Conservation (phyloP, 2,113 vertebrate species). For the Eclectus roratus region DNA sequence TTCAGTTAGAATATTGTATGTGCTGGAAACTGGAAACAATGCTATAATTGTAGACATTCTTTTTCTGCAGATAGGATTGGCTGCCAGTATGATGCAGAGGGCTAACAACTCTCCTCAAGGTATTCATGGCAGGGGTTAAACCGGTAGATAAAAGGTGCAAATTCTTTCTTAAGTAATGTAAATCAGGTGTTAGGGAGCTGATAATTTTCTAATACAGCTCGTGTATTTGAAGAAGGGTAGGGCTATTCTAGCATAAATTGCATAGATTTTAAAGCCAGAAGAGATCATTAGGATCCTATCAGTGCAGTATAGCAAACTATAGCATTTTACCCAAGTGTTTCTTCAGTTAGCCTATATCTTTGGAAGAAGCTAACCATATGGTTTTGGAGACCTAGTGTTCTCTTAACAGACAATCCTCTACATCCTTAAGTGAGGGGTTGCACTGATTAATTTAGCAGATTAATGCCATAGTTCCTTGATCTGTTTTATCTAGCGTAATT, state of each 20-base stretch:
- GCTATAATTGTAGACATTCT: neutral
- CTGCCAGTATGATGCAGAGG: neutral
- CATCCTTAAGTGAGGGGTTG: neutral
- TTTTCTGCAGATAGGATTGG: neutral
- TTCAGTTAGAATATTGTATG: neutral
- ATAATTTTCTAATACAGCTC: neutral
- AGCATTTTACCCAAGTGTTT: neutral
- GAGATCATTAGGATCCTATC: neutral
- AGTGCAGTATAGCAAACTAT: neutral
- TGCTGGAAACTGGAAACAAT: neutral
- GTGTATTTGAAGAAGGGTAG: neutral
- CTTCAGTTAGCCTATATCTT: neutral
- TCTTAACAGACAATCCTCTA: neutral
- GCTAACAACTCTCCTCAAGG: neutral
- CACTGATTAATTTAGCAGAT: neutral
- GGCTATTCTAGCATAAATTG: neutral
- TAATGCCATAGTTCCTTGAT: neutral
- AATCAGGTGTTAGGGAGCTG: neutral
- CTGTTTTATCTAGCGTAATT: slow-evolving; percentile 3
- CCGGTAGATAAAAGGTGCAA: neutral
- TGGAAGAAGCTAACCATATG: neutral
- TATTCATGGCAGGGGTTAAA: neutral
- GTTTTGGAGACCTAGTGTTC: neutral
- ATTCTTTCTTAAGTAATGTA: neutral
- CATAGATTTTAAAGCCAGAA: neutral